Percentiles rank a stretch among this genome's conserved stretches.
Conservation (phyloP, 2,113 vertebrate genomes). For the Elgaria multicarinata region DNA sequence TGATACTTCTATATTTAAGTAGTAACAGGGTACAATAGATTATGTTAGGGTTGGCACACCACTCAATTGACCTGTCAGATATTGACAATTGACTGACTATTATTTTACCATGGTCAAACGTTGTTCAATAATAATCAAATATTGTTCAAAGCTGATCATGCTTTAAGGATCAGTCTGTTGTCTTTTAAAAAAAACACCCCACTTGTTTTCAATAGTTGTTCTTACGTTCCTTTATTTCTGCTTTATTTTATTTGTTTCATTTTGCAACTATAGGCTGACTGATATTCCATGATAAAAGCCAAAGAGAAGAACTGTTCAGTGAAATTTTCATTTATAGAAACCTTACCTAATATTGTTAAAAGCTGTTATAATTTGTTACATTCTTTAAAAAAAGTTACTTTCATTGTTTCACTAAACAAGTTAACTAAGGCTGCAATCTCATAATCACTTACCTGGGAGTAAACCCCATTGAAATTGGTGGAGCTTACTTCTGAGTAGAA, state of each 20-base stretch:
- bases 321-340: background rate
- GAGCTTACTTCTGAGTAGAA: background rate
- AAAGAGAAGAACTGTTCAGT: background rate
- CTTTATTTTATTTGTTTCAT: background rate
- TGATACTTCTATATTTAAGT: background rate
- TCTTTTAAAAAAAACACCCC: background rate
- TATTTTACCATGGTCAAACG: background rate
- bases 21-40: background rate
- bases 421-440: background rate
- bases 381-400: background rate
- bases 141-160: too few relatives aligned
- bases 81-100: background rate
- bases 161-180: background rate
- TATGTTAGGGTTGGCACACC: background rate
- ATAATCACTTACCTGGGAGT: background rate
- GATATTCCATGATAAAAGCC: too few relatives aligned
- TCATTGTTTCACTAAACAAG: background rate
- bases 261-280: background rate
- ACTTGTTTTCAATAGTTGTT: background rate
- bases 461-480: background rate
- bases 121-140: too few relatives aligned
- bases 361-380: background rate
- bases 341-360: background rate
- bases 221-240: background rate
- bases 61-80: background rate